phyloP scores from a whole-genome alignment of 1,140 invertebrate genomes.

The Cryptotermes secundus region DNA sequence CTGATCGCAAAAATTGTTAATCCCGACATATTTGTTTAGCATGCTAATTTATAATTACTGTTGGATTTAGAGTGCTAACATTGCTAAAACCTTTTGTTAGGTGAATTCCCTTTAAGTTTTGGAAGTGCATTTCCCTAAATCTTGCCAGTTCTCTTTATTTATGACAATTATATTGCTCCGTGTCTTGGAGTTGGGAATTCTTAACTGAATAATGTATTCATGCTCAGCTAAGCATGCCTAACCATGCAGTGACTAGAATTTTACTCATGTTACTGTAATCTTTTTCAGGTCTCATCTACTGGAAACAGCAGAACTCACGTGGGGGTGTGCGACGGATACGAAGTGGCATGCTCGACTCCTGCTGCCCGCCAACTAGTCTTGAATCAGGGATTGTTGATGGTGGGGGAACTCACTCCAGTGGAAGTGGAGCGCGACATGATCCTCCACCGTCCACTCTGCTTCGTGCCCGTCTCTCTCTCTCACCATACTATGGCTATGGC shows the following conservation, averaged over 20 bases:
- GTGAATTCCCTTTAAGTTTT: no score
- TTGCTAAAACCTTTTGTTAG: no score
- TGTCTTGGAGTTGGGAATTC: no score
- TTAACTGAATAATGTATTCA: background rate
- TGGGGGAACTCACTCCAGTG: background rate
- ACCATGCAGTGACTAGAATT: no score
- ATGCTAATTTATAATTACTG: no score
- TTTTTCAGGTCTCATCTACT: slow-evolving; percentile 36
- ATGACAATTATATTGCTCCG: no score
- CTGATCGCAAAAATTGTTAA: no score
- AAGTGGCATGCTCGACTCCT: slow-evolving; percentile 64
- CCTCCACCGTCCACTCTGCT: background rate
- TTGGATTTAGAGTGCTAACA: no score
- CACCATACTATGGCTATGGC: slow-evolving; percentile 43
- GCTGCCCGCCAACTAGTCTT: slow-evolving; percentile 53
- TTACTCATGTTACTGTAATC: no score
- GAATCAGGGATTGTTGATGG: slow-evolving; percentile 46
- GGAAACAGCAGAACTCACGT: slow-evolving; percentile 36
- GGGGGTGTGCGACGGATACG: slow-evolving; percentile 59
- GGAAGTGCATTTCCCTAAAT: no score
- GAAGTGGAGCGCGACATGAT: background rate
- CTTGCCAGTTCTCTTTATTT: no score
- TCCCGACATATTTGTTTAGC: no score
- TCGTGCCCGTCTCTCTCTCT: slow-evolving; percentile 6
- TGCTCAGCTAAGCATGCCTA: background rate